These are phyloP conservation scores for Drosophila pachea DNA, from an alignment of 1,140 invertebrate genomes.

Conservation along the genomic window DNA sequence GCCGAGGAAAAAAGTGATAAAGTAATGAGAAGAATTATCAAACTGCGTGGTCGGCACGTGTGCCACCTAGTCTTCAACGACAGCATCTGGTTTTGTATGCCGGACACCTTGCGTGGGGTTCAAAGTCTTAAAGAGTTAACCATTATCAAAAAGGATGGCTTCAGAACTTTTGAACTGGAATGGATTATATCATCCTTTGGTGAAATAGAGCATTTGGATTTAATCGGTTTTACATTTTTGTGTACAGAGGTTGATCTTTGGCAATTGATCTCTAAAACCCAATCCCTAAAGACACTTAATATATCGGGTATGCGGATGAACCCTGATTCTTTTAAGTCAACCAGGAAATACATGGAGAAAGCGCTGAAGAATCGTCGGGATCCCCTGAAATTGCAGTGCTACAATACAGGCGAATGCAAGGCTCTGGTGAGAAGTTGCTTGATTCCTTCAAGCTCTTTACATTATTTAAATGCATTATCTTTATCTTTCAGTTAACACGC, in stretches of 20 bases:
- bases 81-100: constrained; percentile 1
- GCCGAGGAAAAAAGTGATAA: not conserved
- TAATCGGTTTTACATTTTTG: constrained; percentile 2
- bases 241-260: constrained; percentile 14
- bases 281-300: constrained; percentile 6
- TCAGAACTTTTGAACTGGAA: not conserved
- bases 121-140: constrained; percentile 2
- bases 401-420: not conserved
- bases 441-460: no score
- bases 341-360: constrained; percentile 1
- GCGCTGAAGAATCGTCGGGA: not conserved
- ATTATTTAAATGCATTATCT: not conserved
- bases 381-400: not conserved
- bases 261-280: not conserved
- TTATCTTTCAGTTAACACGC: not conserved
- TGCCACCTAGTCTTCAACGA: constrained; percentile 7
- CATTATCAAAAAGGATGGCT: constrained; percentile 11
- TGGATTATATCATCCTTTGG: not conserved
- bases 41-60: not conserved
- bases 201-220: constrained; percentile 21
- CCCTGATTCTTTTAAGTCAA: not conserved
- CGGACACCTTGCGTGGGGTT: not conserved
- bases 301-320: constrained; percentile 17
- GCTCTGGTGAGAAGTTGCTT: constrained; percentile 1
- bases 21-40: not conserved